Evolutionary conservation across 2,888 invertebrate genomes (phyloP).

Genomic region (Antheraea assamensis): DNA sequence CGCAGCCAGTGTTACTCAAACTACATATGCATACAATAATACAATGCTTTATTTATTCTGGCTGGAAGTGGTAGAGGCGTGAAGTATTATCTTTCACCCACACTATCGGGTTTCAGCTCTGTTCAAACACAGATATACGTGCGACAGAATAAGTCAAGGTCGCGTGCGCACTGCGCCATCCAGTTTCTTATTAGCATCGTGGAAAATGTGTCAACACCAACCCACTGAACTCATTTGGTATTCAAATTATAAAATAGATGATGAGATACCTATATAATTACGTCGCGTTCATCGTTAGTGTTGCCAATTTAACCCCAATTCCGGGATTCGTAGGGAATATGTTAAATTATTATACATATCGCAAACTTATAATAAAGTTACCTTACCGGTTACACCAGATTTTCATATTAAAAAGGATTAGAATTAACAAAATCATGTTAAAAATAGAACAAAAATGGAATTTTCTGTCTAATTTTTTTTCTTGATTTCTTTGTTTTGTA

Average conservation of each 20-base stretch:
- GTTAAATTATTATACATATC: neutral
- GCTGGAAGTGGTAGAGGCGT: slow-evolving; percentile 3
- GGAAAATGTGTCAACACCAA: neutral
- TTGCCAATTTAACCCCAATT: neutral
- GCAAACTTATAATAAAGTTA: no score
- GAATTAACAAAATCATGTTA: no score
- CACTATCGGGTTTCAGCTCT: neutral
- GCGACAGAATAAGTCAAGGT: slow-evolving; percentile 5
- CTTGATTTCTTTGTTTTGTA: no score
- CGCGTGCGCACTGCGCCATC: neutral
- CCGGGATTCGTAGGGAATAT: neutral
- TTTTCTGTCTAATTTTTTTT: no score
- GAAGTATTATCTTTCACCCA: slow-evolving; percentile 7
- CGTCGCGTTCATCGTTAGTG: neutral
- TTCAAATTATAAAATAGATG: neutral
- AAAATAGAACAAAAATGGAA: no score
- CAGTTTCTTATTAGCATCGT: neutral
- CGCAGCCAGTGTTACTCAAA: neutral
- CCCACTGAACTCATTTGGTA: neutral
- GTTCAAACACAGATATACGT: slow-evolving; percentile 1
- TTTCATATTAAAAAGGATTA: no score
- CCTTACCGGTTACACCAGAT: no score
- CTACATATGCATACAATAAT: neutral
- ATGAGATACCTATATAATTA: neutral
- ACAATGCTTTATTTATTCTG: neutral